Conservation (phyloP, 1,140 invertebrate genomes). For the Orchesella cincta region DNA sequence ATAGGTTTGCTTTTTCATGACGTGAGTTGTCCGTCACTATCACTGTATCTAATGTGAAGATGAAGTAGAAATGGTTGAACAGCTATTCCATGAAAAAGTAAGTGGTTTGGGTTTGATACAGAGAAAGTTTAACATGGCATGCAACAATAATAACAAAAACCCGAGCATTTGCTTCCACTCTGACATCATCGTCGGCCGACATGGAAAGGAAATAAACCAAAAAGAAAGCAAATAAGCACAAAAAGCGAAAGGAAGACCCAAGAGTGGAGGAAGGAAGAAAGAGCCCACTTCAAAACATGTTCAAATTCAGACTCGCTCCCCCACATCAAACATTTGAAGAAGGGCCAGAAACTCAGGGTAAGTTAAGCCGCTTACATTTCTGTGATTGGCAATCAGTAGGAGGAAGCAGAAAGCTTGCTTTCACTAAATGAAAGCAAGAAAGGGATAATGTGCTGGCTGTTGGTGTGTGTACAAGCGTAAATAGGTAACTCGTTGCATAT, state of each 20-base stretch:
- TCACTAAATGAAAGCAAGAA: constrained; percentile 9
- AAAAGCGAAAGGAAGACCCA: not conserved
- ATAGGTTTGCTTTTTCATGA: no score
- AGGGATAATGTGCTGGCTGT: no score
- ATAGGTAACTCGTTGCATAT: no score
- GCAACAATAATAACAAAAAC: constrained; percentile 20
- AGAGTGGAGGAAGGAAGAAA: not conserved
- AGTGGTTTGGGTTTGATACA: no score
- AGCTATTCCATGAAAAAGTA: no score
- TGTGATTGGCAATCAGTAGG: constrained; percentile 50
- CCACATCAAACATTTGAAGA: constrained; percentile 1
- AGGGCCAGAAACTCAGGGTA: not conserved
- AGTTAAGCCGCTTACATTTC: constrained; percentile 48
- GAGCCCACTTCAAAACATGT: constrained; percentile 24
- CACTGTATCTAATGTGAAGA: no score
- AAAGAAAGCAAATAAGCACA: not conserved
- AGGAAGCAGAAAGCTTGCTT: constrained; percentile 39
- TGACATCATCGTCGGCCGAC: not conserved
- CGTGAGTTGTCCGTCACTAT: no score
- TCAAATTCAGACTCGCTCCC: not conserved
- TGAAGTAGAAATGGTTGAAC: no score
- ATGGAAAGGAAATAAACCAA: not conserved
- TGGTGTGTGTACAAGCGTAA: no score
- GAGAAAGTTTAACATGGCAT: constrained; percentile 13
- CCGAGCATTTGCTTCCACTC: not conserved